Base-by-base conservation (phyloP, 2,797 vertebrate genomes). In the Phyllotis vaccarum region DNA sequence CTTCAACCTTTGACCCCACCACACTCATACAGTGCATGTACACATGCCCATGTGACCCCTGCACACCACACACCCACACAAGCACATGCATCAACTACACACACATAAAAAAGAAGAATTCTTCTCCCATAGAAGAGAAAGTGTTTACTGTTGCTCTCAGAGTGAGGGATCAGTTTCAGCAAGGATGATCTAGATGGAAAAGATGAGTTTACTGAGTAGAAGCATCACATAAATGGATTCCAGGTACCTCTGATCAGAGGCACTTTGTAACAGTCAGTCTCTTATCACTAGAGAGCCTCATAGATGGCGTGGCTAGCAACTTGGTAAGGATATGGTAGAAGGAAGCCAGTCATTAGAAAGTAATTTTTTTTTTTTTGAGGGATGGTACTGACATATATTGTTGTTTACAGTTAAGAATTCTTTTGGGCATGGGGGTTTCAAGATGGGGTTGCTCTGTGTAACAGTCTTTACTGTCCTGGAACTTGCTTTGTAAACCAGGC, bases 261-360 rank as follows among this genome's bases (percentile, higher is more conserved):
- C 40, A 24, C 76, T 74, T 52, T 56, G 37, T 89, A 60, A 19
- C 0, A 29, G 10, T 49, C 49, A 49, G 5, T 31, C 43, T 37
- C 43, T 29, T 2, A 0, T 78, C 37, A 0, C 13, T 34, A 58
- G 43, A 11, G 27, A 34, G 0, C n/a, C 66, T 46, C n/a, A 5
- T 19, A 8, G 43, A 0, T 14, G 14, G 19, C 16, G 14, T 58
- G 74, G 49, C 64, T 56, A 56, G 11, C 6, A 11, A 1, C 19
- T 80, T 62, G 13, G 17, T n/a, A 37, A 64, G 40, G 82, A 34
- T 31, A 2, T 89, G 31, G 3, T 9, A 37, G 56, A 37, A 79
- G 10, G 43, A 43, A 58, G 8, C n/a, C 29, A n/a, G 24, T 60
- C 12, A 2, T 52, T 49, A 13, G 46, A 1, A 34, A 29, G 64